Percentiles rank a stretch among this genome's conserved stretches.
These are phyloP conservation scores for Ataeniobius toweri DNA, from an alignment of 2,797 vertebrate genomes.

Conservation along the genomic window DNA sequence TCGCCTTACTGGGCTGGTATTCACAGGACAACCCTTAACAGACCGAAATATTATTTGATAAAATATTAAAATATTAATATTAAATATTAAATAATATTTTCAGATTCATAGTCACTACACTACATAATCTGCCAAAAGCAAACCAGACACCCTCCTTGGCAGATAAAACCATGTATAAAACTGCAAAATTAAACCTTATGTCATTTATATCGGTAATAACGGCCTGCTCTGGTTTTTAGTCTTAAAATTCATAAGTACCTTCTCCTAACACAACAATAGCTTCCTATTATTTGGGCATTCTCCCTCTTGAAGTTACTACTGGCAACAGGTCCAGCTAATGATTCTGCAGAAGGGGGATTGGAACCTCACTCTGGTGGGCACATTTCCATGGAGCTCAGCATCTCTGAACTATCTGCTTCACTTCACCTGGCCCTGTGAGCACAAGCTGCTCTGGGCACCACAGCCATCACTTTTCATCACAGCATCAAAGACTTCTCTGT, in stretches of 20 bases:
- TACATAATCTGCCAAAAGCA: neutral
- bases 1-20: too few relatives aligned
- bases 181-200: neutral
- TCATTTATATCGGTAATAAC: neutral
- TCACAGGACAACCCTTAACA: too few relatives aligned
- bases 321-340: slow-evolving; percentile 22
- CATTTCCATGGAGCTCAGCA: slow-evolving; percentile 52
- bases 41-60: too few relatives aligned
- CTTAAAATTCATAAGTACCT: neutral
- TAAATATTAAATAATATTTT: too few relatives aligned
- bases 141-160: neutral
- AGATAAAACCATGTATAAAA: neutral
- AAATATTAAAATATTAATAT: too few relatives aligned
- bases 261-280: neutral
- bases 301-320: slow-evolving; percentile 28
- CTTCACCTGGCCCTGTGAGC: slow-evolving; percentile 57
- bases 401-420: slow-evolving; percentile 61
- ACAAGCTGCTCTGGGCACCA: slow-evolving; percentile 47
- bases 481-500: slow-evolving; percentile 64
- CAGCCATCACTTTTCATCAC: slow-evolving; percentile 69
- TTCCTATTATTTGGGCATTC: neutral
- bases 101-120: too few relatives aligned
- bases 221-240: neutral
- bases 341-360: slow-evolving; percentile 19
- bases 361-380: slow-evolving; percentile 24